A percentile compares a stretch with the other conserved stretches of the same genome.
These are phyloP conservation scores for Oxyteleia sp. DNA, from an alignment of 2,888 invertebrate species.

Conservation along the genomic window DNA sequence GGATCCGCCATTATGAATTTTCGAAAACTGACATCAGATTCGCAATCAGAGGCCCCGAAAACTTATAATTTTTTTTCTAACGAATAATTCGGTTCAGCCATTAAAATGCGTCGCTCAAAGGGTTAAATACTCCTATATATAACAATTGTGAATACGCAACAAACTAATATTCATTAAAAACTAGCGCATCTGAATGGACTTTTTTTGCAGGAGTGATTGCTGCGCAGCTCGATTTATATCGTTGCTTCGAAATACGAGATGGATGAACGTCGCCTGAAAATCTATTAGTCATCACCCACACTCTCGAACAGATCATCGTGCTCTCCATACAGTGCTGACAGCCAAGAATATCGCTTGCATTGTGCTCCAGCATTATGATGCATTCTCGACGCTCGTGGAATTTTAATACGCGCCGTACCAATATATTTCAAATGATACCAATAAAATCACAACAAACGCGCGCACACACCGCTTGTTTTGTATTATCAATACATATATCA, in stretches of 20 bases:
- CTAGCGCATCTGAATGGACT: slow-evolving; percentile 41
- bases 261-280: slow-evolving; percentile 83
- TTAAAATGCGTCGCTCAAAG: no score
- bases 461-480: slow-evolving; percentile 55
- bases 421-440: slow-evolving; percentile 74
- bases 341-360: slow-evolving; percentile 73
- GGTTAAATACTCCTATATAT: no score
- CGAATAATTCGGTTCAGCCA: no score
- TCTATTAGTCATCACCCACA: slow-evolving; percentile 87
- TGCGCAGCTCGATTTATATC: slow-evolving; percentile 81
- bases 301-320: slow-evolving; percentile 73
- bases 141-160: background rate
- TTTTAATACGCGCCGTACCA: slow-evolving; percentile 73
- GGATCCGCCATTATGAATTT: no score
- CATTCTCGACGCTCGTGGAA: slow-evolving; percentile 72
- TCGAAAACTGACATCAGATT: no score
- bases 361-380: slow-evolving; percentile 71
- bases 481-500: slow-evolving; percentile 68
- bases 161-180: slow-evolving; percentile 37
- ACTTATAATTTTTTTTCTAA: no score
- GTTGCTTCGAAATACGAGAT: slow-evolving; percentile 80
- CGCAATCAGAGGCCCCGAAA: no score
- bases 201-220: slow-evolving; percentile 51
- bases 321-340: slow-evolving; percentile 71
- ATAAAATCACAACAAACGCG: slow-evolving; percentile 70